phyloP scores from a whole-genome alignment of 2,113 vertebrate genomes.

The Acanthochromis polyacanthus region DNA sequence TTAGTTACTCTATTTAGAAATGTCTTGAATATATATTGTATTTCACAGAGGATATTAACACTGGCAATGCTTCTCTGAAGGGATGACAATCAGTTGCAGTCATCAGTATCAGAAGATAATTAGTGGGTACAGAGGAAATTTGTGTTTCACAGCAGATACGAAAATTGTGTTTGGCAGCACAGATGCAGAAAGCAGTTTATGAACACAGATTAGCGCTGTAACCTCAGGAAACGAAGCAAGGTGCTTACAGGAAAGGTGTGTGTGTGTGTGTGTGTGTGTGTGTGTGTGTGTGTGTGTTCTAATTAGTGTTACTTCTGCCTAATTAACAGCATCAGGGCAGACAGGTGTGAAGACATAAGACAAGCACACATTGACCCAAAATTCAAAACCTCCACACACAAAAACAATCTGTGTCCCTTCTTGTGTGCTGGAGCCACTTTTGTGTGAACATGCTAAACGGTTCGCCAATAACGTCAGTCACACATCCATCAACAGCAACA shows the following conservation, averaged over 20 bases:
- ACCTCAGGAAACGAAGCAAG: conserved; percentile 26
- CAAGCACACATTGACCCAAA: background rate
- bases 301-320: conserved; percentile 48
- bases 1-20: background rate
- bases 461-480: background rate
- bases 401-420: too few relatives aligned
- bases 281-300: background rate
- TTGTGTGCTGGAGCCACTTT: rapidly evolving
- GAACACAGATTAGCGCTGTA: conserved; percentile 37
- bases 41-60: conserved; percentile 10
- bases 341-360: conserved; percentile 47
- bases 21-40: background rate
- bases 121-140: conserved; percentile 34
- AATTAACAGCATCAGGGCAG: conserved; percentile 45
- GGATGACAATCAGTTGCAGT: conserved; percentile 11
- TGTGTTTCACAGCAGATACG: conserved; percentile 24
- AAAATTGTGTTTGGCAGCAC: conserved; percentile 16
- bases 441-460: background rate
- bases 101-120: conserved; percentile 50
- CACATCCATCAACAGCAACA: background rate
- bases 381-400: background rate
- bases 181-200: conserved; percentile 38
- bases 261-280: conserved; percentile 15
- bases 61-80: background rate
- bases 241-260: conserved; percentile 4